Evolutionary conservation across 2,888 invertebrate species (phyloP).

Genomic region (Crioceris asparagi): DNA sequence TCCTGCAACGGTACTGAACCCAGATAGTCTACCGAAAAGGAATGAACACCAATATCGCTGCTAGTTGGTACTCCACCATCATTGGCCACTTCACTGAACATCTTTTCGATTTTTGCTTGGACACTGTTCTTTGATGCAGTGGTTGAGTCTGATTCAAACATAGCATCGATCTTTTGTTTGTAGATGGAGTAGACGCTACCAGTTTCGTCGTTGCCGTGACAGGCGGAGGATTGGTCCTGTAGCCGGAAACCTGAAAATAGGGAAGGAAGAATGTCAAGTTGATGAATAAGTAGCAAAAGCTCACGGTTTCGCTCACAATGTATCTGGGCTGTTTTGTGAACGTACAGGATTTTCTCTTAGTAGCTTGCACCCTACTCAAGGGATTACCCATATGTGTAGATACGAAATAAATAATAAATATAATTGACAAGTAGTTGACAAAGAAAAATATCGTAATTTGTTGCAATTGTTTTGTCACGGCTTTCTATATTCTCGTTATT

Average conservation of each 20-base stretch:
- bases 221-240: conserved; percentile 21
- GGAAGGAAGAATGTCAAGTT: too few relatives aligned
- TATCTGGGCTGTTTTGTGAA: too few relatives aligned
- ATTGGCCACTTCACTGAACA: conserved; percentile 65
- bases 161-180: conserved; percentile 76
- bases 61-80: conserved; percentile 43
- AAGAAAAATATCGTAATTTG: too few relatives aligned
- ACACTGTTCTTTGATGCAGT: conserved; percentile 57
- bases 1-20: conserved; percentile 69
- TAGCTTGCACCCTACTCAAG: too few relatives aligned
- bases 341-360: too few relatives aligned
- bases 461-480: too few relatives aligned
- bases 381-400: too few relatives aligned
- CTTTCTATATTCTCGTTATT: too few relatives aligned
- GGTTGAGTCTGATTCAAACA: conserved; percentile 51
- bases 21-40: conserved; percentile 66
- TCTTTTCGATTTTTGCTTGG: conserved; percentile 76
- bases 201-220: conserved; percentile 27
- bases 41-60: conserved; percentile 39
- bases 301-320: too few relatives aligned
- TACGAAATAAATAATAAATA: too few relatives aligned
- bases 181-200: conserved; percentile 52
- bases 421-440: too few relatives aligned
- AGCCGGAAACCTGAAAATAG: conserved; percentile 27
- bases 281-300: too few relatives aligned